A percentile compares a stretch with the other conserved stretches of the same genome.
These are phyloP conservation scores for Hybos culiciformis DNA, from an alignment of 2,888 invertebrate genomes.

Conservation along the genomic window DNA sequence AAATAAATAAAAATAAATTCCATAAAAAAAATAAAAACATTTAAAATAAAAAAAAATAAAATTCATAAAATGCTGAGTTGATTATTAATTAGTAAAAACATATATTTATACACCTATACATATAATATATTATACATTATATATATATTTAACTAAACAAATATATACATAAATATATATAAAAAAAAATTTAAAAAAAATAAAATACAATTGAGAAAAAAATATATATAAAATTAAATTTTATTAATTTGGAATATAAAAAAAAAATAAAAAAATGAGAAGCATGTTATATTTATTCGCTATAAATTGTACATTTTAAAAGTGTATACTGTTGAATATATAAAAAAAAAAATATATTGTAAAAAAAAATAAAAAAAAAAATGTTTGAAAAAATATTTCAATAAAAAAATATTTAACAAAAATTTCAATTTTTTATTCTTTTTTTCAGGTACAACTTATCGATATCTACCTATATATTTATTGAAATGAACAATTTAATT, in stretches of 20 bases:
- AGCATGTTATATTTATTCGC: slow-evolving; percentile 1
- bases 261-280: not conserved
- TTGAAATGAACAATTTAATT: too few relatives aligned
- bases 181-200: not conserved
- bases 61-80: not conserved
- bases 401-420: too few relatives aligned
- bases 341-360: not conserved
- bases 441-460: too few relatives aligned
- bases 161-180: not conserved
- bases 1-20: not conserved
- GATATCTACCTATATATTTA: too few relatives aligned
- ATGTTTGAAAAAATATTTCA: not conserved
- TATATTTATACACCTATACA: not conserved
- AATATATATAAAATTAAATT: not conserved
- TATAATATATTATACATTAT: not conserved
- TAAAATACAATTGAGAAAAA: not conserved
- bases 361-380: not conserved
- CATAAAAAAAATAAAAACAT: too few relatives aligned
- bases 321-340: slow-evolving; percentile 3
- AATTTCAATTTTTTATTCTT: too few relatives aligned
- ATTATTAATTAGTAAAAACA: not conserved
- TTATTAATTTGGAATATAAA: not conserved
- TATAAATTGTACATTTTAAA: slow-evolving; percentile 1
- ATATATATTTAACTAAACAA: not conserved
- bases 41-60: too few relatives aligned